A percentile compares a stretch with the other conserved stretches of the same genome.
Conservation (phyloP, 2,797 vertebrate species). For the Champsocephalus esox region DNA sequence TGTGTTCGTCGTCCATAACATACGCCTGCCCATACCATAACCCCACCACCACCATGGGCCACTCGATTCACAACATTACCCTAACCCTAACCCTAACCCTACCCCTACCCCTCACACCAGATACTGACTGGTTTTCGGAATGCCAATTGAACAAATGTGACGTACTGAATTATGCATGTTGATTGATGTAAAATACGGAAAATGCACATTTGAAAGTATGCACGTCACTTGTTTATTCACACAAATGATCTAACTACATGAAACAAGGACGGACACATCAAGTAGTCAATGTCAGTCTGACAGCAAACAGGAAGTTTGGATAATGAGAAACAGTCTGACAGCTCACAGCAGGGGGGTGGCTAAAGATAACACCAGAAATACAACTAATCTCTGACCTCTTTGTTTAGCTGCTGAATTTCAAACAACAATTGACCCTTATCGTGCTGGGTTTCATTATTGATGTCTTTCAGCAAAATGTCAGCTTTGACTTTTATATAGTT, state of each 20-base stretch:
- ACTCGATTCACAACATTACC: too few species aligned
- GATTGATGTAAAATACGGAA: not conserved
- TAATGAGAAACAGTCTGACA: slow-evolving; percentile 57
- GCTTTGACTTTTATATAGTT: slow-evolving; percentile 37
- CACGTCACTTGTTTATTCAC: not conserved
- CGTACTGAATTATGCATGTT: slow-evolving; percentile 29
- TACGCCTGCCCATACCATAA: too few species aligned
- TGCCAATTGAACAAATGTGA: not conserved
- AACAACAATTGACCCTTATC: slow-evolving; percentile 41
- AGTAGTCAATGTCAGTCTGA: slow-evolving; percentile 27
- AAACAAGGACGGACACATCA: slow-evolving; percentile 15
- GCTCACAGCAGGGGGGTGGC: slow-evolving; percentile 36
- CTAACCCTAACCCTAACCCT: too few species aligned
- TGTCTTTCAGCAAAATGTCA: slow-evolving; percentile 39
- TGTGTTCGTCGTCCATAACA: too few species aligned
- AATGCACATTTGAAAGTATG: slow-evolving; percentile 17
- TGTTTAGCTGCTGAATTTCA: slow-evolving; percentile 43
- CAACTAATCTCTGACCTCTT: slow-evolving; percentile 46
- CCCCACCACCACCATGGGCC: too few species aligned
- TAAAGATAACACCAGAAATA: slow-evolving; percentile 36
- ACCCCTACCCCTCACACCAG: too few species aligned
- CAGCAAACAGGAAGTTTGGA: slow-evolving; percentile 32
- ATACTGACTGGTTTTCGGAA: too few species aligned
- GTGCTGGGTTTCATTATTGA: slow-evolving; percentile 33
- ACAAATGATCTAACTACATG: not conserved